A percentile compares a stretch with the other conserved stretches of the same genome.
These are phyloP conservation scores for Phengaris arion DNA, from an alignment of 2,888 invertebrate species.

Conservation along the genomic window DNA sequence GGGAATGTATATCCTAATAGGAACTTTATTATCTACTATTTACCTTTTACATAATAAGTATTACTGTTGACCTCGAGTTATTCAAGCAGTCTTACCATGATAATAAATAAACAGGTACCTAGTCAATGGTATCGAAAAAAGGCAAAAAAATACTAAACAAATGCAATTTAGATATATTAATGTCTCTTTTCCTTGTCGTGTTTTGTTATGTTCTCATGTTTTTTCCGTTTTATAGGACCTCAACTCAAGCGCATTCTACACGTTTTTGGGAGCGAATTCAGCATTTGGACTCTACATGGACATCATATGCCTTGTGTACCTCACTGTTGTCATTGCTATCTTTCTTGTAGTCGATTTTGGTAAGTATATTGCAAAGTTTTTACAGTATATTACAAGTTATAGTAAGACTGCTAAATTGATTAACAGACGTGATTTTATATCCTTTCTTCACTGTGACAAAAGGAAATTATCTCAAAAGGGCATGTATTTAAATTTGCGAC, in stretches of 20 bases:
- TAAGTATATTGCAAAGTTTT: slow-evolving; percentile 53
- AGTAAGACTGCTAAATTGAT: too few relatives aligned
- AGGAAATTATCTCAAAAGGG: not conserved
- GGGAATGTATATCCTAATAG: too few relatives aligned
- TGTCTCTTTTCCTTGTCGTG: not conserved
- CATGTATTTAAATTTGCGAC: too few relatives aligned
- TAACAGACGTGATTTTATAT: not conserved
- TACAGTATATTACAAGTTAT: too few relatives aligned
- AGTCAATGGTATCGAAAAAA: too few relatives aligned
- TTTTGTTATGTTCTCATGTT: not conserved
- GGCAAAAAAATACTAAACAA: too few relatives aligned
- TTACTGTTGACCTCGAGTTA: too few relatives aligned
- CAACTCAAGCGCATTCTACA: slow-evolving; percentile 85
- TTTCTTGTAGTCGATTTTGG: slow-evolving; percentile 81
- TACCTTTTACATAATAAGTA: too few relatives aligned
- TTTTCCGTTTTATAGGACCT: slow-evolving; percentile 72
- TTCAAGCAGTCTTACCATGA: too few relatives aligned
- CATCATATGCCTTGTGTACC: slow-evolving; percentile 83
- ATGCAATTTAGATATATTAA: too few relatives aligned
- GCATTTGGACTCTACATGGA: slow-evolving; percentile 89
- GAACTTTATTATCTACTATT: too few relatives aligned
- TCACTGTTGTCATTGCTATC: slow-evolving; percentile 81
- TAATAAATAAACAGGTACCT: too few relatives aligned
- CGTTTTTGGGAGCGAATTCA: slow-evolving; percentile 81
- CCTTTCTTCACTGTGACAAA: not conserved